Percentiles rank a stretch among this genome's conserved stretches.
phyloP scores from a whole-genome alignment of 2,113 vertebrate genomes.

The Myrmophylax atrothorax region DNA sequence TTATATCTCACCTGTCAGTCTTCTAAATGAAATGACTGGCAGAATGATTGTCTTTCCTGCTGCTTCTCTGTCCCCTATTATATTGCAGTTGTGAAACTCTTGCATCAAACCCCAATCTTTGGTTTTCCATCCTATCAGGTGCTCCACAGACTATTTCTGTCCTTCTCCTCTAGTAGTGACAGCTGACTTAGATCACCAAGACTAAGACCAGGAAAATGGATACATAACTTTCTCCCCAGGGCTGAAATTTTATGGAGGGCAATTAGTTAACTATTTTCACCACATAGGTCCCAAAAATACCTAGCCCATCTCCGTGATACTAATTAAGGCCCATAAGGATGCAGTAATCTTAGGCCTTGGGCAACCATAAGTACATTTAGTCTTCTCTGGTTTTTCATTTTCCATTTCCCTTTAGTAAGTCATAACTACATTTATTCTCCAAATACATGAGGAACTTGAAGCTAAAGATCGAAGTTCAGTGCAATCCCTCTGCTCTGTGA shows the following conservation, averaged over 20 bases:
- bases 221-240: neutral
- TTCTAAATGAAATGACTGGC: neutral
- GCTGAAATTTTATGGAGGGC: neutral
- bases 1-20: neutral
- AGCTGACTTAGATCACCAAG: neutral
- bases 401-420: neutral
- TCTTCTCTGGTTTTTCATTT: neutral
- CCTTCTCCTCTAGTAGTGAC: neutral
- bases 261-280: neutral
- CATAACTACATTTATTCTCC: neutral
- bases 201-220: neutral
- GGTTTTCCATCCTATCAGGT: neutral
- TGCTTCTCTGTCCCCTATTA: neutral
- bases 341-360: neutral
- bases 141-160: neutral
- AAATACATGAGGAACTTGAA: neutral
- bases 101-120: neutral
- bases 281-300: neutral
- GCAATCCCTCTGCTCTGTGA: neutral
- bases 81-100: neutral
- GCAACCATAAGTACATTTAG: neutral
- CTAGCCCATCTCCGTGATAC: rapidly evolving
- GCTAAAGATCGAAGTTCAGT: neutral
- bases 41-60: neutral
- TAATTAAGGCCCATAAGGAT: neutral